Base-by-base conservation (phyloP, 1,140 invertebrate species). In the Drosophila ogumai region DNA sequence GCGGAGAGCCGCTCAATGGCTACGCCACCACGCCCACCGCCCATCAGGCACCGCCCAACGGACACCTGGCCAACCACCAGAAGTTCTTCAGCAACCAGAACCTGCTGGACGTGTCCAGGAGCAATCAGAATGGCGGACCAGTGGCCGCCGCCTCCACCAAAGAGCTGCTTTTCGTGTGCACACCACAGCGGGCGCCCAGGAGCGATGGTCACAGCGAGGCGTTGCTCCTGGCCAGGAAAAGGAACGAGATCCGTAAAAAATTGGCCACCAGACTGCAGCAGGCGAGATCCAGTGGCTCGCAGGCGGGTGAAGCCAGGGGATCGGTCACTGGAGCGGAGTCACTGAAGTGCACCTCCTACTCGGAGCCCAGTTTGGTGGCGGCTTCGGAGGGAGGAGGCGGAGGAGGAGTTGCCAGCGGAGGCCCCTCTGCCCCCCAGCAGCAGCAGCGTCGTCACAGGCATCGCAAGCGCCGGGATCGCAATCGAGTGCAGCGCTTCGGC, bases 401-500 rank as follows among this genome's bases (percentile, higher is more conserved):
- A 2, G 50, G 32, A 12, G 68, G 49, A 2, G 67, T 43, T 0
- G 50, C 47, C 13, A 46, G 31, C 19, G 68, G 60, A 54, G 34
- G 31, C 13, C 7, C 19, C 8, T 25, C 66, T 22, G 43, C 44
- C 12, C 34, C 36, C 7, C 67, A 65, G 9, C 82, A 84, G 34
- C 84, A 85, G 32, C 79, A 85, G 31, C 81, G 90, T 7, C 77
- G 85, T 1, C 90, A 91, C 93, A 58, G 94, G 87, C 71, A 94
- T 93, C 69, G 94, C 93, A 75, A 94, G 93, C 76, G 94, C 91
- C 47, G 84, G 40, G 60, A 94, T 92, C 65, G 94, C 88, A 79
- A 94, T 92, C n/a, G 94, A 78, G 52, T 93, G 73, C 92, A 93
- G 55, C 91, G 93, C 63, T 96, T 96, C 72, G 96, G 95, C 32